Evolutionary conservation across 2,888 invertebrate species (phyloP), one percentile per base, ranked within the genome.

Genomic region (Ochropleura plecta): DNA sequence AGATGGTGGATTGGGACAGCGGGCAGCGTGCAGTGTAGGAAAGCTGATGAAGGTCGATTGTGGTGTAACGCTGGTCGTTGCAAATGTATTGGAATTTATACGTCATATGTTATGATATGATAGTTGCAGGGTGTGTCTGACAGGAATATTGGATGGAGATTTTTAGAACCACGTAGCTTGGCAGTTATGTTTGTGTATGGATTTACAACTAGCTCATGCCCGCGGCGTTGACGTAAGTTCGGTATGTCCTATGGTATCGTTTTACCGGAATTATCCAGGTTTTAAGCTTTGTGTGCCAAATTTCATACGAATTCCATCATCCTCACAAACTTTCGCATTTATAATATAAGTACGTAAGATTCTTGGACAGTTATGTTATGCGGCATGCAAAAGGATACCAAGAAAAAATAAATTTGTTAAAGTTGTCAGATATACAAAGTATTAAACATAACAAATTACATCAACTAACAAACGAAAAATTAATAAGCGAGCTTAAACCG

Each of bases 1-100:
- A 77, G 76, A 78, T 83, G 82, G 75, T 71, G 71, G 79, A 73
- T 82, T 88, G 79, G 73, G 82, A 78, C 81, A 83, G 72, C 70
- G 44, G 3, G n/a, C 62, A n/a, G 44, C 14, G 14, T 30, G 30
- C 30, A 30, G 30, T 30, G 53, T 83, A 90, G 87, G 89, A 90
- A 89, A 87, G 83, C 74, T 40, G 65, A 57, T 76, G 90, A 90
- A 90, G 90, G 90, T 90, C 89, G 82, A 10, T 16, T 3, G 74
- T 89, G 90, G 86, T 86, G 66, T 73, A 79, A 87, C 74, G 74
- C 75, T 83, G 66, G 75, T 46, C 57, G n/a, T 73, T 80, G 72
- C 74, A 53, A 71, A 80, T 69, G 40, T 75, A 83, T 86, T 73
- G 77, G 76, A 79, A 68, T 79, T 40, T 84, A 69, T 71, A 77